Evolutionary conservation across 2,888 invertebrate genomes (phyloP).

Genomic region (Mythimna loreyi): DNA sequence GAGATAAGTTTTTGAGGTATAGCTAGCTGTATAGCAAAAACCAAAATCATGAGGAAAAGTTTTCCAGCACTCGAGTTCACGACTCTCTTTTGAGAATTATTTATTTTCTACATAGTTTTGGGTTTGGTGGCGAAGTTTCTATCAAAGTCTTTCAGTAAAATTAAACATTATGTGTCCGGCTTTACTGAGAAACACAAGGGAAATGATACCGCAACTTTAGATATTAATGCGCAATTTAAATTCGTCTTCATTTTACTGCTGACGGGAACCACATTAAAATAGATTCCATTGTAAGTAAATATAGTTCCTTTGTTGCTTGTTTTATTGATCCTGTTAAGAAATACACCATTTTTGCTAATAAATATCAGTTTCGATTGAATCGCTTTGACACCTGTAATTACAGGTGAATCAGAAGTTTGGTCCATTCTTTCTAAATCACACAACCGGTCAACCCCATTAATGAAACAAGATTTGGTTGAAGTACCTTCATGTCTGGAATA

Average conservation of each 20-base stretch:
- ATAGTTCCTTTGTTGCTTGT: conserved; percentile 16
- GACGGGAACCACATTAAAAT: conserved; percentile 42
- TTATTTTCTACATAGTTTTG: conserved; percentile 10
- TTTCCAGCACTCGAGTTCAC: conserved; percentile 6
- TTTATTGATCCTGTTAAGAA: conserved; percentile 29
- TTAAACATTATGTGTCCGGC: conserved; percentile 8
- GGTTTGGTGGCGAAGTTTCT: conserved; percentile 1
- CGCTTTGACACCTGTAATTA: neutral
- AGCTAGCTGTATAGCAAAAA: conserved; percentile 14
- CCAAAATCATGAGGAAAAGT: conserved; percentile 15
- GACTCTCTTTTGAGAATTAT: conserved; percentile 14
- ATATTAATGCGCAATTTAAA: conserved; percentile 62
- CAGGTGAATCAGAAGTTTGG: neutral
- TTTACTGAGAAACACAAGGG: conserved; percentile 51
- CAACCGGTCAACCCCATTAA: neutral
- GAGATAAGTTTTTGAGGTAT: conserved; percentile 19
- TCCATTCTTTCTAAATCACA: conserved; percentile 1
- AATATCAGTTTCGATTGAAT: neutral
- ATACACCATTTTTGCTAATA: conserved; percentile 1
- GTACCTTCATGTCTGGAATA: conserved; percentile 14
- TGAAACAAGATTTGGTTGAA: conserved; percentile 5
- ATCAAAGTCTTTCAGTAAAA: conserved; percentile 12
- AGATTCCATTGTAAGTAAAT: conserved; percentile 19
- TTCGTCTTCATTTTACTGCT: conserved; percentile 51
- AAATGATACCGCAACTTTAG: conserved; percentile 65